Percentiles rank a stretch among this genome's conserved stretches.
Conservation (phyloP, 1,140 invertebrate species). For the Bombus confusus region DNA sequence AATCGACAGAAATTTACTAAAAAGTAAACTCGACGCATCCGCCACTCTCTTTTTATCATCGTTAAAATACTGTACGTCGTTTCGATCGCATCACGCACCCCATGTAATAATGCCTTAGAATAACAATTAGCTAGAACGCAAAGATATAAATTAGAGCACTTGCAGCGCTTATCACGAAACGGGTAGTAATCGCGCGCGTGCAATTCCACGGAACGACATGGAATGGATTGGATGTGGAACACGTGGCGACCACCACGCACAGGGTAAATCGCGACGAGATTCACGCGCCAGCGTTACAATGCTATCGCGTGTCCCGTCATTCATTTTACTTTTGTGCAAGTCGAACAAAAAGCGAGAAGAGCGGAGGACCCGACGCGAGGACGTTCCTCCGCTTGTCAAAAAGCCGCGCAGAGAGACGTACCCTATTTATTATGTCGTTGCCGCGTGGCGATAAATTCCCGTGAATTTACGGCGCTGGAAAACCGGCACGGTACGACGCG, state of each 20-base stretch:
- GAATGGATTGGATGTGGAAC: background rate
- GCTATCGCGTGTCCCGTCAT: slow-evolving; percentile 31
- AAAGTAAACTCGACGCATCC: background rate
- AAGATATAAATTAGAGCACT: slow-evolving; percentile 10
- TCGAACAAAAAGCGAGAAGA: slow-evolving; percentile 47
- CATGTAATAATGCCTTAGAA: background rate
- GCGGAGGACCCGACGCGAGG: slow-evolving; percentile 2
- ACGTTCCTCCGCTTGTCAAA: slow-evolving; percentile 57
- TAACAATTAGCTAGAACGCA: background rate
- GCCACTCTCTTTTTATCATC: background rate
- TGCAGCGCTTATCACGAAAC: background rate
- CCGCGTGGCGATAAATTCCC: slow-evolving; percentile 61
- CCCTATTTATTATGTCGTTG: slow-evolving; percentile 63
- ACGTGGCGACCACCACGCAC: background rate
- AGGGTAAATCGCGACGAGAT: background rate
- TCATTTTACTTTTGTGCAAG: slow-evolving; percentile 39
- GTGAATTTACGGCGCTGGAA: slow-evolving; percentile 57
- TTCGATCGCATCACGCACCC: background rate
- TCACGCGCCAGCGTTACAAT: slow-evolving; percentile 19
- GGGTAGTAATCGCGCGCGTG: background rate
- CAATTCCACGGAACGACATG: background rate
- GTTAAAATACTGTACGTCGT: background rate
- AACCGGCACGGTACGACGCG: slow-evolving; percentile 34
- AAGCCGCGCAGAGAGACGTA: slow-evolving; percentile 30
- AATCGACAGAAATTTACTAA: background rate